Evolutionary conservation across 2,113 vertebrate species (phyloP).

Genomic region (Suncus etruscus): DNA sequence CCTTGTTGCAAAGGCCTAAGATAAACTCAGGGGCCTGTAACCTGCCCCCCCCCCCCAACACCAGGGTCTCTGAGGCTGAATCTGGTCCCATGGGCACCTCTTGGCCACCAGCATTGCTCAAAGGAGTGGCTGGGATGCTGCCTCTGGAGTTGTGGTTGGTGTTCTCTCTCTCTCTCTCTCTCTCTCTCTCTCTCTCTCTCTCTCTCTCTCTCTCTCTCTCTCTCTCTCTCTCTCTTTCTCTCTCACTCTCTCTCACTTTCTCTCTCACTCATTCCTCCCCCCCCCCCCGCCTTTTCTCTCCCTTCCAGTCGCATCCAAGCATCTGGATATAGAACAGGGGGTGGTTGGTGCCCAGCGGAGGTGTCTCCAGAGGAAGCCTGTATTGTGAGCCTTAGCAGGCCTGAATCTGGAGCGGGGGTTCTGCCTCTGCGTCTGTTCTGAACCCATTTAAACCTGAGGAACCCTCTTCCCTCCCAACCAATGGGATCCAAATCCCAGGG

Average conservation of each 20-base stretch:
- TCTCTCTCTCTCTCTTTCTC: no score
- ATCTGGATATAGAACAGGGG: neutral
- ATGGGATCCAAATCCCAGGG: neutral
- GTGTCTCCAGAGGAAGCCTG: neutral
- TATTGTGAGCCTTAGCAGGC: neutral
- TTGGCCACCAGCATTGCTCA: neutral
- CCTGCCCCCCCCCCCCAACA: no score
- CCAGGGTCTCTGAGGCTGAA: no score
- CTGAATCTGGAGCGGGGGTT: neutral
- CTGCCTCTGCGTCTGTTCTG: neutral
- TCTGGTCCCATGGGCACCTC: no score
- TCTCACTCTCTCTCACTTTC: no score
- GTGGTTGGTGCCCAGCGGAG: neutral
- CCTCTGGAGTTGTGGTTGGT: neutral
- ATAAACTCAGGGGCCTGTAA: neutral
- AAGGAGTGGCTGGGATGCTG: neutral
- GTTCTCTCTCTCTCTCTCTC: no score
- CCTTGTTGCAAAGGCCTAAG: neutral
- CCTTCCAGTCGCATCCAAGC: neutral
- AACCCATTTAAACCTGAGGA: neutral
- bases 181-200: no score
- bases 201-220: no score
- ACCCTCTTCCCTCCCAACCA: neutral
- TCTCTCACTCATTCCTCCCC: no score
- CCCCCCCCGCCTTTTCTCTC: constrained; percentile 18